Evolutionary conservation across 2,113 vertebrate species (phyloP), one percentile per base, ranked within the genome.

Genomic region (Callionymus lyra): DNA sequence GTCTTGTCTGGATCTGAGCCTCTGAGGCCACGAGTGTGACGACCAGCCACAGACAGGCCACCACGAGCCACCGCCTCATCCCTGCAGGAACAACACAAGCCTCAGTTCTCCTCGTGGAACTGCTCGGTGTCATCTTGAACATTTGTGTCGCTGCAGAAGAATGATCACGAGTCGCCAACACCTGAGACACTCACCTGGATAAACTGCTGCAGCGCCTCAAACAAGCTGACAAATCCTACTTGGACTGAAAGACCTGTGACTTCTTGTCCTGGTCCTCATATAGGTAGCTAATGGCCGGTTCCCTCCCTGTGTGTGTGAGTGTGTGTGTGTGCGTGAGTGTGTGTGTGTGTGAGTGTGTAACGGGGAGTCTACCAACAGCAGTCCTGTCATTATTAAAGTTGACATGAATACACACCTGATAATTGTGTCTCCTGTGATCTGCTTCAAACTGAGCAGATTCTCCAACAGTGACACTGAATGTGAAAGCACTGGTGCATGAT

Each of bases 11-110:
- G 0, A 44, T 45, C 49, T 62, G 80, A n/a, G 70, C 81, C 1
- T 67, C 70, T 8, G 74, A 70, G 10, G 79, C 15, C 3, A 60
- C 77, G 6, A 62, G 10, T 52, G 53, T 44, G 50, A 71, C 40
- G 31, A 72, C 41, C 45, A 74, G 56, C 56, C 67, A 67, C 36
- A 80, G 16, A 53, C 31, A 34, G 64, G 55, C 86, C 46, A 82
- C 37, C 16, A 88, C 6, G 6, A 72, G 44, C 48, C 66, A 49
- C 47, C 60, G 58, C 79, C 83, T 84, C 93, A 95, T 95, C n/a
- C 59, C 77, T 77, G 56, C 31, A 63, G 35, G 45, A 57, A 16
- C 14, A 42, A 65, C 9, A 51, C n/a, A 16, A 34, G 17, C 3
- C 6, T 54, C 14, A 61, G 11, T 2, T 38, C 31, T 1, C 1